Evolutionary conservation across 2,888 invertebrate species (phyloP).

Genomic region (Chalcis sispes): DNA sequence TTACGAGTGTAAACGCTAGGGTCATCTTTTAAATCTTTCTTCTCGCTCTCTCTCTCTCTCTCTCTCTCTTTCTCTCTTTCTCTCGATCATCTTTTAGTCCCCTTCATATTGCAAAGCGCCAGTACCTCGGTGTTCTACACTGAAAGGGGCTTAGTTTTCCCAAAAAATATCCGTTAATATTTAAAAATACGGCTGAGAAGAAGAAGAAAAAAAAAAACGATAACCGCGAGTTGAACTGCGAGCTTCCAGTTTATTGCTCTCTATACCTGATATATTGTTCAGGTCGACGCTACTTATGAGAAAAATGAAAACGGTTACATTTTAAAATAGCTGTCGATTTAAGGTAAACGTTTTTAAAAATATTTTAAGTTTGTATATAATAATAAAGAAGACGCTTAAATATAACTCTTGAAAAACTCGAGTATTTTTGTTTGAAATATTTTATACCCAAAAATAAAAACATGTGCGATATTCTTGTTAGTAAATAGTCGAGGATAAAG

Average conservation of each 20-base stretch:
- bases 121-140: background rate
- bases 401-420: no score
- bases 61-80: slow-evolving; percentile 26
- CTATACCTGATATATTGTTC: slow-evolving; percentile 3
- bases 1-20: slow-evolving; percentile 12
- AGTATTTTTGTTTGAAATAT: no score
- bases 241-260: slow-evolving; percentile 10
- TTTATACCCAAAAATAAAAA: no score
- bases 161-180: slow-evolving; percentile 54
- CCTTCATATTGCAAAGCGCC: slow-evolving; percentile 17
- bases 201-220: background rate
- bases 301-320: slow-evolving; percentile 10
- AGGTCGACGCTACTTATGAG: background rate
- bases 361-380: no score
- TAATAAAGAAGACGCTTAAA: no score
- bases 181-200: slow-evolving; percentile 28
- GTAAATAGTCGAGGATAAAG: no score
- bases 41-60: slow-evolving; percentile 5
- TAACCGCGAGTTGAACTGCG: background rate
- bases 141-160: slow-evolving; percentile 3
- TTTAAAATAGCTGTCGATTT: background rate
- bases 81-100: background rate
- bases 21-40: slow-evolving; percentile 52
- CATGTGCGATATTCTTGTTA: no score
- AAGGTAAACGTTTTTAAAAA: no score